A percentile compares a stretch with the other conserved stretches of the same genome.
phyloP scores from a whole-genome alignment of 1,140 invertebrate genomes.

The Brachionus sp. region DNA sequence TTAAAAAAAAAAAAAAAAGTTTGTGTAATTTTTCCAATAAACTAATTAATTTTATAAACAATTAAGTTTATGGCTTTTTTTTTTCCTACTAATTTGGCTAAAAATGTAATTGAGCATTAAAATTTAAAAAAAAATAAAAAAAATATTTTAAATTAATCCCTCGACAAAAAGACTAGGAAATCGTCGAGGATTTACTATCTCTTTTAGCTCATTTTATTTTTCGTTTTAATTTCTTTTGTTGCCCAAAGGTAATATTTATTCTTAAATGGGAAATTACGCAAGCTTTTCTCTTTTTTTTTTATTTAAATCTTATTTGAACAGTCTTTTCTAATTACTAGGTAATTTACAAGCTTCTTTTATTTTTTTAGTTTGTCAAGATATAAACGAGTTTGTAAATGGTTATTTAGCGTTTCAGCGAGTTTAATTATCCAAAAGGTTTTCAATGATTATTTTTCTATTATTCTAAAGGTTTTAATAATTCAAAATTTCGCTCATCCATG shows the following conservation, averaged over 20 bases:
- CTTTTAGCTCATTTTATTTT: neutral
- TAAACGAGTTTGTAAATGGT: neutral
- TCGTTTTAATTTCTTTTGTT: neutral
- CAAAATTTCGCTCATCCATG: neutral
- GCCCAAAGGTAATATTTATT: conserved; percentile 13
- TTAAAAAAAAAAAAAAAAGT: neutral
- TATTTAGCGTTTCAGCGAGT: neutral
- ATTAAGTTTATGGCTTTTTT: conserved; percentile 14
- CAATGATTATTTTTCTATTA: neutral
- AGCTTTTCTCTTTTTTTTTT: neutral
- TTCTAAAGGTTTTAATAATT: neutral
- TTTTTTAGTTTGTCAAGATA: neutral
- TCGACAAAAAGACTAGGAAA: neutral
- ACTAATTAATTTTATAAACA: conserved; percentile 37
- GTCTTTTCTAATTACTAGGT: neutral
- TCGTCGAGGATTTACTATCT: neutral
- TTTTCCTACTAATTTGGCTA: neutral
- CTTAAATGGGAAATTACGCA: neutral
- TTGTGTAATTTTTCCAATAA: neutral
- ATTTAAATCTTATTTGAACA: conserved; percentile 4
- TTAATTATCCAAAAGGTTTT: neutral
- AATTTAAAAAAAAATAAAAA: conserved; percentile 11
- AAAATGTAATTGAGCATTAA: neutral
- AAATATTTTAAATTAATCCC: conserved; percentile 34
- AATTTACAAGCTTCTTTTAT: neutral